A percentile compares a stretch with the other conserved stretches of the same genome.
Evolutionary conservation across 2,888 invertebrate species (phyloP).

Genomic region (Anticlea derivata): DNA sequence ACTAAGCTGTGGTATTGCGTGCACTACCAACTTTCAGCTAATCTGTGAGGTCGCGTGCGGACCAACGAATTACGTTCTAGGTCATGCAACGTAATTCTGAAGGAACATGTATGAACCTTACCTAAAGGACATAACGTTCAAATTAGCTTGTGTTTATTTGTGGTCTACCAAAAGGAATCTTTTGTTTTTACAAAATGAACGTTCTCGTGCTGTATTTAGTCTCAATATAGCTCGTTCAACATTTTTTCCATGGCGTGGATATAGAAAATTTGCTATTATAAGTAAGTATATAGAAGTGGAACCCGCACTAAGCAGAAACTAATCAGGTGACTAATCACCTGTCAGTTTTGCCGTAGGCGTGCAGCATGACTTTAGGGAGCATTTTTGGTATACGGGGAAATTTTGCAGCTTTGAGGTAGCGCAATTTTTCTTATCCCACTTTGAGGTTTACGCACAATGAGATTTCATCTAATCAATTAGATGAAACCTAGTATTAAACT

Average conservation of each 20-base stretch:
- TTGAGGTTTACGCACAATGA: no score
- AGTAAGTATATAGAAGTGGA: background rate
- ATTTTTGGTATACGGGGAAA: no score
- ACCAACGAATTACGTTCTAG: conserved; percentile 30
- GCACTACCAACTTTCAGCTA: conserved; percentile 18
- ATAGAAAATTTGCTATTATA: background rate
- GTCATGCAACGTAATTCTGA: conserved; percentile 27
- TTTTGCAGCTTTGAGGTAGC: no score
- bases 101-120: conserved; percentile 8
- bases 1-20: conserved; percentile 21
- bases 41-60: conserved; percentile 27
- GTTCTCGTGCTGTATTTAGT: background rate
- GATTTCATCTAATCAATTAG: no score
- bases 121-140: background rate
- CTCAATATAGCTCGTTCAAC: conserved; percentile 5
- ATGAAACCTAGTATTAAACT: no score
- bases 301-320: no score
- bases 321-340: no score
- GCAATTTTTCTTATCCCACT: no score
- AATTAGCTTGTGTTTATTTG: conserved; percentile 3
- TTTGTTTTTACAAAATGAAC: conserved; percentile 12
- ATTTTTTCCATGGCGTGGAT: conserved; percentile 1
- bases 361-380: no score
- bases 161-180: background rate
- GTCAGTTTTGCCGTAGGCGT: no score